Percentiles rank a stretch among this genome's conserved stretches.
Conservation (phyloP, 2,888 invertebrate species). For the Diarsia brunnea region DNA sequence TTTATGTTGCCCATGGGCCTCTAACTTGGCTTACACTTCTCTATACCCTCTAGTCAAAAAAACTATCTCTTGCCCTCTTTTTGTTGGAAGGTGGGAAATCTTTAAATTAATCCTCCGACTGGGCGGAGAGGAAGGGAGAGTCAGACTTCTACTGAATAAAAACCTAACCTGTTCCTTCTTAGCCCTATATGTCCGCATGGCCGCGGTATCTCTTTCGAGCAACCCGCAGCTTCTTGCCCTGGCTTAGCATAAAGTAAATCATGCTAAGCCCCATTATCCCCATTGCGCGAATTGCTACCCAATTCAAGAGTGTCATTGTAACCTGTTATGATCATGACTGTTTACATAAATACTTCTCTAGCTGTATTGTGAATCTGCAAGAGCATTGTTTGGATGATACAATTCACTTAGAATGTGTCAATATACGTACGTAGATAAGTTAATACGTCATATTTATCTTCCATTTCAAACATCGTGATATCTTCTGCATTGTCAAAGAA, state of each 20-base stretch:
- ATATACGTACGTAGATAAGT: background rate
- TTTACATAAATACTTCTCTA: constrained; percentile 23
- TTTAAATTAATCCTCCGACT: too few relatives aligned
- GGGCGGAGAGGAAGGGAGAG: too few relatives aligned
- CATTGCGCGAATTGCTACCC: background rate
- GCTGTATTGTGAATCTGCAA: constrained; percentile 2
- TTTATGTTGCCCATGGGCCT: too few relatives aligned
- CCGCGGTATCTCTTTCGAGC: too few relatives aligned
- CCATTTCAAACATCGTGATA: background rate
- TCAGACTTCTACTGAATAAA: too few relatives aligned
- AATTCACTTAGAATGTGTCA: constrained; percentile 7
- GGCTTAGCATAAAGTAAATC: background rate
- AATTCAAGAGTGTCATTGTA: background rate
- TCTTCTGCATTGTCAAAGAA: background rate
- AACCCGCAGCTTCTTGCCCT: too few relatives aligned
- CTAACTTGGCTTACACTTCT: too few relatives aligned
- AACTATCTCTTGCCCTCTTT: background rate
- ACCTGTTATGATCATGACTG: constrained; percentile 20
- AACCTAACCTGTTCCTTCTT: too few relatives aligned
- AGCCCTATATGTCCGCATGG: too few relatives aligned
- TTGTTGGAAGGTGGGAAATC: too few relatives aligned
- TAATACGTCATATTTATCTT: background rate
- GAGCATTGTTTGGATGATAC: constrained; percentile 26
- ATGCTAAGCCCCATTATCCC: background rate
- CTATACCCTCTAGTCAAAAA: background rate